Percentiles rank a stretch among this genome's conserved stretches.
Evolutionary conservation across 2,888 invertebrate genomes (phyloP).

Genomic region (Trissolcus japonicus): DNA sequence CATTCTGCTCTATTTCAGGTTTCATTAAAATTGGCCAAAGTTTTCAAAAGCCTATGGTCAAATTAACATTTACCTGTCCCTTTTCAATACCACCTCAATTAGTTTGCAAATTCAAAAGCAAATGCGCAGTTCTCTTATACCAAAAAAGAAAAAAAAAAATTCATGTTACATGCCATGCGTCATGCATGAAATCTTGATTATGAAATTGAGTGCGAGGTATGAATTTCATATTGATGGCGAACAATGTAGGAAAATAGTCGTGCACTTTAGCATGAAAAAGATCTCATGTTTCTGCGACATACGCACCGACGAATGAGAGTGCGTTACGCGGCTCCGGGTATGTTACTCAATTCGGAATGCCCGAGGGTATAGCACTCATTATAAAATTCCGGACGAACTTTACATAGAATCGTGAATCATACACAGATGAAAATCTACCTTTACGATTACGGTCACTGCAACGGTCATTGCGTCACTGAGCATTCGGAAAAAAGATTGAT

Average conservation of each 20-base stretch:
- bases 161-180: background rate
- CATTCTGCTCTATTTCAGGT: constrained; percentile 37
- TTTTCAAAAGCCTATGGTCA: no score
- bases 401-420: constrained; percentile 54
- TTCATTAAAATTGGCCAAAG: constrained; percentile 4
- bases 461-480: constrained; percentile 38
- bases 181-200: no score
- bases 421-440: constrained; percentile 42
- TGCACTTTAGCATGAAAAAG: constrained; percentile 43
- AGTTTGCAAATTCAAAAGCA: background rate
- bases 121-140: background rate
- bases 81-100: background rate
- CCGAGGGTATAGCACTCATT: constrained; percentile 70
- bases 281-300: constrained; percentile 41
- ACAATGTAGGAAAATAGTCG: no score
- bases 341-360: constrained; percentile 63
- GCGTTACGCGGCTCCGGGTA: constrained; percentile 53
- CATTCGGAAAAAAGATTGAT: constrained; percentile 41
- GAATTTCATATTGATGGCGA: no score
- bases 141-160: constrained; percentile 1
- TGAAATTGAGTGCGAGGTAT: constrained; percentile 10
- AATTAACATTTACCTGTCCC: no score
- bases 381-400: constrained; percentile 67
- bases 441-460: constrained; percentile 47
- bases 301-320: constrained; percentile 44